A percentile compares a stretch with the other conserved stretches of the same genome.
Evolutionary conservation across 2,113 vertebrate genomes (phyloP).

Genomic region (Cavia aperea): DNA sequence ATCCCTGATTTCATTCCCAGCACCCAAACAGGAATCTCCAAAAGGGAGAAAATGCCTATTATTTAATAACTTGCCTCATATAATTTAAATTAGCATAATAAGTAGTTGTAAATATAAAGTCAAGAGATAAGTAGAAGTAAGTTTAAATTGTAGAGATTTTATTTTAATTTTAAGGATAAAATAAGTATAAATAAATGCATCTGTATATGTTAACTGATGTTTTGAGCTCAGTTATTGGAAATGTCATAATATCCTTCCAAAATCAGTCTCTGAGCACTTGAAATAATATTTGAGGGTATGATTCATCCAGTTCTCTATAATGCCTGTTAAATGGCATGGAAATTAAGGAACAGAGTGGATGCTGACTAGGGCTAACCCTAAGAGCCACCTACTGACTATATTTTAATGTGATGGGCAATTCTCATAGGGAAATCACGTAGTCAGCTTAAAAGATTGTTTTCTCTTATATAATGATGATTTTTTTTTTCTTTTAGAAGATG

Average conservation of each 20-base stretch:
- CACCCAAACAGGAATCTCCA: background rate
- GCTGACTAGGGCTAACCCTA: background rate
- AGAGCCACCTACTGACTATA: background rate
- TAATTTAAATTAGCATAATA: background rate
- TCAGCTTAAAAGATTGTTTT: constrained; percentile 19
- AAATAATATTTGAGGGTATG: background rate
- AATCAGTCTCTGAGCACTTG: background rate
- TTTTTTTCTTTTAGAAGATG: constrained; percentile 38
- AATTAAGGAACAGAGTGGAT: constrained; percentile 12
- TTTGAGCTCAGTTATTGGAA: background rate
- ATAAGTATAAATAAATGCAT: background rate
- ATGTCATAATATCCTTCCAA: background rate
- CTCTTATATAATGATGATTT: constrained; percentile 16
- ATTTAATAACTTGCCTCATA: background rate
- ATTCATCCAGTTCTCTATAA: background rate
- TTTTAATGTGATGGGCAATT: constrained; percentile 5
- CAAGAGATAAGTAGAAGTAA: too few relatives aligned
- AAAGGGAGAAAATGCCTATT: rapidly evolving
- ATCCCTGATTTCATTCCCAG: background rate
- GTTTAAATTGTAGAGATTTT: background rate
- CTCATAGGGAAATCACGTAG: constrained; percentile 1
- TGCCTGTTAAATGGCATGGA: constrained; percentile 13
- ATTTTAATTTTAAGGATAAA: constrained; percentile 8
- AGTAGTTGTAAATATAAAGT: background rate
- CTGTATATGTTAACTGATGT: background rate